Conservation (phyloP, 2,888 invertebrate genomes). For the Lordiphosa andalusiaca region DNA sequence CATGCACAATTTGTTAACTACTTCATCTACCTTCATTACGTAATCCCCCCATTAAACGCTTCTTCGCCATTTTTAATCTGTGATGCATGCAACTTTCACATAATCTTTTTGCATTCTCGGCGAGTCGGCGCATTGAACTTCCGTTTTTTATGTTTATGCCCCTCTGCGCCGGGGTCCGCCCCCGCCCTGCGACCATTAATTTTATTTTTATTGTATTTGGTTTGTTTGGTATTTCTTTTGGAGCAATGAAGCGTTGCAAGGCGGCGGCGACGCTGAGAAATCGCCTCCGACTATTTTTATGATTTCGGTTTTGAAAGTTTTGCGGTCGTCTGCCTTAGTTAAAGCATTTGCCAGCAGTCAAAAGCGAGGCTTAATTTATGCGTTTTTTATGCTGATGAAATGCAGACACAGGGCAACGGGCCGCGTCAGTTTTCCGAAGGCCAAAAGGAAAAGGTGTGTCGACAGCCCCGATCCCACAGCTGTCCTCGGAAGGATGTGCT, state of each 20-base stretch:
- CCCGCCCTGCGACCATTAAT: slow-evolving; percentile 7
- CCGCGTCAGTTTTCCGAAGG: neutral
- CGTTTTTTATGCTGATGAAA: slow-evolving; percentile 79
- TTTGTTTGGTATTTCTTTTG: slow-evolving; percentile 33
- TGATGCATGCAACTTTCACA: slow-evolving; percentile 4
- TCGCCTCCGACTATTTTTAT: slow-evolving; percentile 63
- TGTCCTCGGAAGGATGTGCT: slow-evolving; percentile 38
- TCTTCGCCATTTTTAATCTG: slow-evolving; percentile 4
- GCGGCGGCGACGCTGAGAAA: slow-evolving; percentile 60
- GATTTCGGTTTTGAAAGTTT: slow-evolving; percentile 34
- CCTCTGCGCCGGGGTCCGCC: slow-evolving; percentile 15
- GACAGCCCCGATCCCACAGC: slow-evolving; percentile 5
- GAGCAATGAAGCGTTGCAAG: slow-evolving; percentile 69
- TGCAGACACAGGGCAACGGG: slow-evolving; percentile 39
- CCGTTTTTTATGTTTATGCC: slow-evolving; percentile 61
- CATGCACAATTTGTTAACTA: slow-evolving; percentile 12
- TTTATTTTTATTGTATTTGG: slow-evolving; percentile 25
- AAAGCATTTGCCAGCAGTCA: slow-evolving; percentile 62
- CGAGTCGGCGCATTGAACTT: slow-evolving; percentile 51
- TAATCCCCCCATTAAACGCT: slow-evolving; percentile 2
- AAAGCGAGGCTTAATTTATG: slow-evolving; percentile 75
- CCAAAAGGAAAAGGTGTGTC: slow-evolving; percentile 6
- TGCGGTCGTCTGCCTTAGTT: slow-evolving; percentile 54
- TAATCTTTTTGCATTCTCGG: slow-evolving; percentile 1
- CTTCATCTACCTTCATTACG: slow-evolving; percentile 1